Evolutionary conservation across 2,113 vertebrate species (phyloP).

Genomic region (Lagopus muta): DNA sequence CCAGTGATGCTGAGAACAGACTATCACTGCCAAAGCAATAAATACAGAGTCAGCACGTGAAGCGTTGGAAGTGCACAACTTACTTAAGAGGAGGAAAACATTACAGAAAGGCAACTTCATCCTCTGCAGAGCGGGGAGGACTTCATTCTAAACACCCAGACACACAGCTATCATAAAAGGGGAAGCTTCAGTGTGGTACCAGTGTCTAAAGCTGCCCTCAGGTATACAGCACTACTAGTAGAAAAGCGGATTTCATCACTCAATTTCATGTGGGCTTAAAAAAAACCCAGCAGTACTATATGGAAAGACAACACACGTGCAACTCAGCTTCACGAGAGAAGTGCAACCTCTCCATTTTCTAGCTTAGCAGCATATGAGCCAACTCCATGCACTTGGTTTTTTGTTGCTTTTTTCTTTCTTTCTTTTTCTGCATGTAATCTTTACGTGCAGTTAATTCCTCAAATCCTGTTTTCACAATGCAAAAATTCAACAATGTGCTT

Average conservation of each 20-base stretch:
- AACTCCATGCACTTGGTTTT: rapidly evolving
- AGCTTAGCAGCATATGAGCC: not conserved
- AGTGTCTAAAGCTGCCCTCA: not conserved
- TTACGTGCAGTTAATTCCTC: not conserved
- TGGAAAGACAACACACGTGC: not conserved
- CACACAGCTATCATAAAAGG: not conserved
- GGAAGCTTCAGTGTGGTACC: not conserved
- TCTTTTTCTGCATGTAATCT: not conserved
- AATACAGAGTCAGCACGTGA: not conserved
- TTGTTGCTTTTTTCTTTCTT: too few relatives aligned
- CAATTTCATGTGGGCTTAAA: not conserved
- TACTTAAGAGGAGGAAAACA: not conserved
- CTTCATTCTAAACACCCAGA: not conserved
- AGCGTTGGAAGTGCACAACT: not conserved
- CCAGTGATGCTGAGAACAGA: not conserved
- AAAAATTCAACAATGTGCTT: not conserved
- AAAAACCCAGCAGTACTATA: not conserved
- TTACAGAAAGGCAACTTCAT: not conserved
- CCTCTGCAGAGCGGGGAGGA: not conserved
- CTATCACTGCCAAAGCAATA: not conserved
- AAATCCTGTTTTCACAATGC: not conserved
- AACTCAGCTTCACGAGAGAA: not conserved
- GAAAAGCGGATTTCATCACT: not conserved
- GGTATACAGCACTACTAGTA: not conserved
- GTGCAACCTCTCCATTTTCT: not conserved